Conservation (phyloP, 2,113 vertebrate species). For the Ornithorhynchus anatinus region DNA sequence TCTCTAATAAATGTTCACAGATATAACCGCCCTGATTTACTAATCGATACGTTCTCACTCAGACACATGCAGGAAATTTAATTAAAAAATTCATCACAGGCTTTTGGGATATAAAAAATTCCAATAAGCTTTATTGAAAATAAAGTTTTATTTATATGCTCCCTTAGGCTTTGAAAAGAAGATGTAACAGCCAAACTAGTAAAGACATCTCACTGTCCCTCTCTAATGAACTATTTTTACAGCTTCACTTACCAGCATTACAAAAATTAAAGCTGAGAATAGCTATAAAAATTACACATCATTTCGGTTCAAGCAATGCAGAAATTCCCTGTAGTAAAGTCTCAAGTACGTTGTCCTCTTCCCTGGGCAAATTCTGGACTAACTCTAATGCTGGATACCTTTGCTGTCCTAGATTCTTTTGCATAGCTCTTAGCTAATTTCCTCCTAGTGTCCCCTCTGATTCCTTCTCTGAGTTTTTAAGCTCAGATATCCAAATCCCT, state of each 20-base stretch:
- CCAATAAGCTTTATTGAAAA: neutral
- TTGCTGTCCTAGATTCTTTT: neutral
- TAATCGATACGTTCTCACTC: neutral
- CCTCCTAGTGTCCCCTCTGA: neutral
- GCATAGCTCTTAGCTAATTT: rapidly evolving
- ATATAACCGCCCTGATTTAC: conserved; percentile 20
- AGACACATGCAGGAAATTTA: conserved; percentile 5
- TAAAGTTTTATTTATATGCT: neutral
- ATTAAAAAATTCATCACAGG: conserved; percentile 16
- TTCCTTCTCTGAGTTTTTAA: neutral
- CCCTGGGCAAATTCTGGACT: neutral
- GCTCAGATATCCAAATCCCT: neutral
- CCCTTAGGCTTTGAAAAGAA: neutral
- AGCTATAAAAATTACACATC: too few species aligned
- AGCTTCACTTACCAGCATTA: too few species aligned
- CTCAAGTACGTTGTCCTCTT: neutral
- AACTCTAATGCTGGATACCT: neutral
- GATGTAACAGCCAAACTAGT: too few species aligned
- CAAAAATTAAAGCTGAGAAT: rapidly evolving
- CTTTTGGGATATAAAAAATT: conserved; percentile 1
- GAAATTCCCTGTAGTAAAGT: neutral
- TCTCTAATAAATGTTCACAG: conserved; percentile 6
- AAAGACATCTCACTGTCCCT: neutral
- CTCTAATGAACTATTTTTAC: neutral
- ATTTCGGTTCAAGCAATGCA: neutral